Evolutionary conservation across 2,113 vertebrate genomes (phyloP), one percentile per base, ranked within the genome.

Genomic region (Oreochromis aureus): DNA sequence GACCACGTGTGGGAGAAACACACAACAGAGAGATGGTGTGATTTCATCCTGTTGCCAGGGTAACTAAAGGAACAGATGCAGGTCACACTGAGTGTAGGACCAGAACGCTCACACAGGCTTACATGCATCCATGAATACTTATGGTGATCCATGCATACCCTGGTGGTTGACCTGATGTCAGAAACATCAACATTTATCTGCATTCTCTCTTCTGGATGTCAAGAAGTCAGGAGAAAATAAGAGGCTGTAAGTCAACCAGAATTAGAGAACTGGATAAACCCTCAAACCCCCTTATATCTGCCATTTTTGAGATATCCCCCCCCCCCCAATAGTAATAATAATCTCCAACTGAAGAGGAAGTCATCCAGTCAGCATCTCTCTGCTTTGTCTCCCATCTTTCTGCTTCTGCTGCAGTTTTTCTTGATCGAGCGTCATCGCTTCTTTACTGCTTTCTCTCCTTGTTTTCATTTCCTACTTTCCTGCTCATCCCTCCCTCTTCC

Each of bases 61-160:
- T 94, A 98, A 99, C 97, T 94, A 93, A 86, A 97, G 93, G 95
- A 97, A 97, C 95, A 97, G 96, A 98, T 97, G 96, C 97, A 96
- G 97, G 97, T 97, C 97, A 95, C 80, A 93, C 71, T 63, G 86
- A 89, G 73, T 56, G 86, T 82, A 83, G 84, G 91, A 91, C 59
- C 61, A 82, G 55, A 85, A 66, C 4, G 13, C 55, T 83, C 44
- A 83, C 58, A 83, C 22, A 81, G 46, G 27, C 46, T 34, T n/a
- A 53, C 7, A 34, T n/a, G 27, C 18, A 32, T 4, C 46, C 19
- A 30, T 27, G 86, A 13, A 82, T 59, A 83, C 56, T 63, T 22
- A 81, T 51, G 73, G 22, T 71, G 48, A 81, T 69, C 6, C 22
- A 76, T 56, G 32, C 11, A 39, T 18, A 18, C 18, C 7, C 19